Evolutionary conservation across 2,113 vertebrate species (phyloP).

Genomic region (Micronycteris hirsuta): DNA sequence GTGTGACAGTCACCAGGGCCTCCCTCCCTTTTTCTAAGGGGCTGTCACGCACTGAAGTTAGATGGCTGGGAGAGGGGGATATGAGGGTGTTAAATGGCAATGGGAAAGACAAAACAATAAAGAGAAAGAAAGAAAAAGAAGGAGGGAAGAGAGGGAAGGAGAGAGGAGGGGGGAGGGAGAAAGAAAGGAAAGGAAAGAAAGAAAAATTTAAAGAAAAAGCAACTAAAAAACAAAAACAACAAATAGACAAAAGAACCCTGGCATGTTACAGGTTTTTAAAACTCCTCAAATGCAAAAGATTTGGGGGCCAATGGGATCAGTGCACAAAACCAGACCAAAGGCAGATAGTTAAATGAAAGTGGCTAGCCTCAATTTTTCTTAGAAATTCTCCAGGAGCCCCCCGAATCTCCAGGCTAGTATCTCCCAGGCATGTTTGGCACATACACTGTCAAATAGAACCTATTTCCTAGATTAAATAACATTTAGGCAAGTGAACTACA

Average conservation of each 20-base stretch:
- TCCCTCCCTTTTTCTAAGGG: background rate
- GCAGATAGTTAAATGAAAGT: background rate
- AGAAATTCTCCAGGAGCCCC: background rate
- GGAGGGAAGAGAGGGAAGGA: too few species aligned
- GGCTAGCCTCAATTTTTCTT: background rate
- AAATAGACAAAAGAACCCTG: background rate
- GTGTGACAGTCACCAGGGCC: fast-evolving
- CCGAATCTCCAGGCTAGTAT: background rate
- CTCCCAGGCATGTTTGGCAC: fast-evolving
- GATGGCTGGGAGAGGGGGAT: background rate
- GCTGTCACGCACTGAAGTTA: background rate
- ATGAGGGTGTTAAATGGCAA: too few species aligned
- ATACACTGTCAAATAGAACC: background rate
- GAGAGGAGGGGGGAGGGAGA: too few species aligned
- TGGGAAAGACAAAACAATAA: too few species aligned
- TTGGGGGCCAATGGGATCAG: too few species aligned
- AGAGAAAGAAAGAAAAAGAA: too few species aligned
- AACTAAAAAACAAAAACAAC: background rate
- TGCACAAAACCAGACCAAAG: background rate
- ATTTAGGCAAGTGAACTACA: background rate
- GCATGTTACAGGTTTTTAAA: background rate
- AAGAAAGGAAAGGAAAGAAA: too few species aligned
- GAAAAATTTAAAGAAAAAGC: background rate
- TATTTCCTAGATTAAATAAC: background rate
- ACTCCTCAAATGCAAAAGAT: background rate